Evolutionary conservation across 1,140 invertebrate species (phyloP).

Genomic region (Drosophila malerkotliana): DNA sequence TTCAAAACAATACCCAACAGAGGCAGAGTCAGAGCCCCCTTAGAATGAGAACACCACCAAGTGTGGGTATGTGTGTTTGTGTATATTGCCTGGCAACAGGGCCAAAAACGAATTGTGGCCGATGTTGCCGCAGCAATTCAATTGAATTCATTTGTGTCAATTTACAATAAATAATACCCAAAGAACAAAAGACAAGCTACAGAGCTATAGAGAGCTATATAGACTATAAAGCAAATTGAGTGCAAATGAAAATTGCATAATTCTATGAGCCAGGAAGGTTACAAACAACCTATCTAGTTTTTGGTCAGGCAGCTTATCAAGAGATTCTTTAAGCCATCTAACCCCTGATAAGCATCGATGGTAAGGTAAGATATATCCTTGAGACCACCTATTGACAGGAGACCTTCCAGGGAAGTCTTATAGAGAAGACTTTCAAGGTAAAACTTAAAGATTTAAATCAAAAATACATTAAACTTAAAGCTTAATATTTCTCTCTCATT

Average conservation of each 20-base stretch:
- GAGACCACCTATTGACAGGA: neutral
- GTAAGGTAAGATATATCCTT: constrained; percentile 25
- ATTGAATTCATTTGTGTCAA: constrained; percentile 81
- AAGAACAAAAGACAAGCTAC: constrained; percentile 16
- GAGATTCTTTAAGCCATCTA: neutral
- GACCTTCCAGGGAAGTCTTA: too few species aligned
- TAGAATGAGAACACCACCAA: too few species aligned
- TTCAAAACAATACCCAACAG: neutral
- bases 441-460: neutral
- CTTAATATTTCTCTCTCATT: neutral
- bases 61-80: too few species aligned
- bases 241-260: constrained; percentile 71
- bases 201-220: neutral
- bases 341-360: constrained; percentile 49
- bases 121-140: constrained; percentile 62
- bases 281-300: constrained; percentile 34
- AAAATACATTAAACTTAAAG: neutral
- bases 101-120: constrained; percentile 41
- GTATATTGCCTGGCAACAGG: constrained; percentile 45
- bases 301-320: constrained; percentile 15
- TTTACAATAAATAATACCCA: constrained; percentile 71
- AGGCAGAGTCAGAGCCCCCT: too few species aligned
- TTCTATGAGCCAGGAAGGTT: constrained; percentile 50
- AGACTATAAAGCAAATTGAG: constrained; percentile 43
- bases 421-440: too few species aligned